A percentile compares a stretch with the other conserved stretches of the same genome.
Evolutionary conservation across 2,888 invertebrate genomes (phyloP).

Genomic region (Tanytarsus gracilentus): DNA sequence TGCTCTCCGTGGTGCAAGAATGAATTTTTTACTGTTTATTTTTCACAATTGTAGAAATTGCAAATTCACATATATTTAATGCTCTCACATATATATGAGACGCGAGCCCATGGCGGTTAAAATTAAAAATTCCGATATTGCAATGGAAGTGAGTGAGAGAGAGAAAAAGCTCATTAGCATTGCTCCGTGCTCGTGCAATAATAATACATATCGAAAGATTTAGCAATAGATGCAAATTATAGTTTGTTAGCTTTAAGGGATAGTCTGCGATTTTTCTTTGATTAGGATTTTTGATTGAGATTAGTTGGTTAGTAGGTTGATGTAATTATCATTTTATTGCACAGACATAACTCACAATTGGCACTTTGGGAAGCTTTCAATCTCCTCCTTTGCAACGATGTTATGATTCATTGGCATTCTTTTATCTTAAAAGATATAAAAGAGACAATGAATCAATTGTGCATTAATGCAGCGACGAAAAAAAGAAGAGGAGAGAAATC

Average conservation of each 20-base stretch:
- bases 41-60: neutral
- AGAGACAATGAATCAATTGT: constrained; percentile 7
- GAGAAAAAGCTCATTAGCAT: constrained; percentile 1
- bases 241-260: neutral
- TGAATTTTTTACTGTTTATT: neutral
- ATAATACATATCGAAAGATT: neutral
- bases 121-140: constrained; percentile 9
- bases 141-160: neutral
- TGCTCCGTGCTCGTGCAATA: neutral
- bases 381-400: neutral
- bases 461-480: neutral
- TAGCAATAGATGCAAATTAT: neutral
- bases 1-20: constrained; percentile 2
- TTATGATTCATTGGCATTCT: neutral
- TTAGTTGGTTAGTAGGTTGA: constrained; percentile 18
- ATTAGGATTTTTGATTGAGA: constrained; percentile 3
- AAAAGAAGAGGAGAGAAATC: too few species aligned
- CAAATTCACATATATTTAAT: neutral
- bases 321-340: neutral
- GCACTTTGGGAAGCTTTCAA: constrained; percentile 3
- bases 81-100: neutral
- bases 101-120: neutral
- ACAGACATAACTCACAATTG: too few species aligned
- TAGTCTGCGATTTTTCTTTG: neutral
- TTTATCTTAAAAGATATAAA: neutral